Base-by-base conservation (phyloP, 2,113 vertebrate species). In the Notechis scutatus region DNA sequence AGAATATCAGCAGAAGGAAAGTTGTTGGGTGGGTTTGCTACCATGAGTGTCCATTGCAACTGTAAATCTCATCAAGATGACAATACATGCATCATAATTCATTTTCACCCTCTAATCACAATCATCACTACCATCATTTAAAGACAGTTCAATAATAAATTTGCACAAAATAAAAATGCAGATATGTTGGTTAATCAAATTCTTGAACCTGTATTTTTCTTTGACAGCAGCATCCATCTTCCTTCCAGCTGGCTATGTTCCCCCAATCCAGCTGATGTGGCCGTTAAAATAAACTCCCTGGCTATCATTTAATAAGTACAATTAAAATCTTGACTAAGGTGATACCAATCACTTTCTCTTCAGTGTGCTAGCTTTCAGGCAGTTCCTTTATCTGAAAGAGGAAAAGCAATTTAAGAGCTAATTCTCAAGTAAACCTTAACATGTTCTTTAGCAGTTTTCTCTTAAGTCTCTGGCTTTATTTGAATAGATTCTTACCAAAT, bases 251-350 rank as follows among this genome's bases (percentile, higher is more conserved):
- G 39, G 45, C 24, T 87, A 87, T 54, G 23, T 85, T 54, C 15
- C 39, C 85, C 42, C 26, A 89, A 86, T 34, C 24, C 29, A 6
- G 18, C 5, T 15, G 85, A 3, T 9, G 6, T 47, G 34, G 34
- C 34, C 7, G 20, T 81, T 81, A 90, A 59, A n/a, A 87, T 88
- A 87, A 15, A 81, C 87, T 90, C 85, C 88, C 11, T 81, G 9
- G n/a, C 52, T 34, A 81, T 56, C 52, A 85, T 94, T 90, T 91
- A 91, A 92, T 39, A 92, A 92, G 39, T 91, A 94, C 89, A 92
- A 94, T 92, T 92, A 92, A 92, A 87, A 90, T 59, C 59, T 94
- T 90, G 59, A 74, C 9, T 20, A 39, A 81, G 86, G 54, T 0
- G 39, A 74, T 5, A 55, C 0, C 1, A 34, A 47, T 59, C 29